Evolutionary conservation across 2,797 vertebrate genomes (phyloP).

Genomic region (Mus caroli): DNA sequence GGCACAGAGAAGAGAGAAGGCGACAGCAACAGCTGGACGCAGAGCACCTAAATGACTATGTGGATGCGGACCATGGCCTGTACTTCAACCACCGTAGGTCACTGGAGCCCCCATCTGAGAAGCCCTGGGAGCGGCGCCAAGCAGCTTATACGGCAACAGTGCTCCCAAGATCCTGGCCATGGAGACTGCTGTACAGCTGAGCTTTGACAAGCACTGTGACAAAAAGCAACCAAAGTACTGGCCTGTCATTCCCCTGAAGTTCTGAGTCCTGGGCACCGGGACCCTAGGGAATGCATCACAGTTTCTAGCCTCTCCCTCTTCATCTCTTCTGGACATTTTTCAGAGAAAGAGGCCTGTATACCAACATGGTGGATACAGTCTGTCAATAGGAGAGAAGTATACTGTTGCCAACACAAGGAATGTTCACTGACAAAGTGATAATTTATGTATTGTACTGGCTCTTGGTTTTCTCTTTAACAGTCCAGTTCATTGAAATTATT

Average conservation of each 20-base stretch:
- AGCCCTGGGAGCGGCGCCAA: conserved; percentile 92
- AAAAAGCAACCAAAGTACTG: conserved; percentile 97
- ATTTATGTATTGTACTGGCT: background rate
- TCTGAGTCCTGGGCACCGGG: conserved; percentile 86
- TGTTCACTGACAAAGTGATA: background rate
- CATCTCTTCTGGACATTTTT: background rate
- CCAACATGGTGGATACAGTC: no score
- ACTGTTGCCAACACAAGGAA: background rate
- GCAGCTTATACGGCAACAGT: conserved; percentile 93
- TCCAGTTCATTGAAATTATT: conserved; percentile 41
- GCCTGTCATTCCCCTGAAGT: conserved; percentile 96
- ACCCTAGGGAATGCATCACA: background rate
- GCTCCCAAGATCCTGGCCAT: conserved; percentile 96
- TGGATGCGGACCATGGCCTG: conserved; percentile 94
- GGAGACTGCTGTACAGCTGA: conserved; percentile 92
- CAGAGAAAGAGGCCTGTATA: background rate
- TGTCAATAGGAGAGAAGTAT: background rate
- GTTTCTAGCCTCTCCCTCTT: background rate
- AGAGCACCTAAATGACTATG: conserved; percentile 86
- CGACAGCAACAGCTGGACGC: conserved; percentile 95
- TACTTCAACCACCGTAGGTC: conserved; percentile 85
- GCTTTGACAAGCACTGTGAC: conserved; percentile 94
- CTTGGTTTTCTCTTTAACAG: background rate
- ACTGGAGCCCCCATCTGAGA: conserved; percentile 90
- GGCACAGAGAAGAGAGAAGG: conserved; percentile 94